Evolutionary conservation across 2,888 invertebrate genomes (phyloP), one percentile per base, ranked within the genome.

Genomic region (Eustalomyia histrio): DNA sequence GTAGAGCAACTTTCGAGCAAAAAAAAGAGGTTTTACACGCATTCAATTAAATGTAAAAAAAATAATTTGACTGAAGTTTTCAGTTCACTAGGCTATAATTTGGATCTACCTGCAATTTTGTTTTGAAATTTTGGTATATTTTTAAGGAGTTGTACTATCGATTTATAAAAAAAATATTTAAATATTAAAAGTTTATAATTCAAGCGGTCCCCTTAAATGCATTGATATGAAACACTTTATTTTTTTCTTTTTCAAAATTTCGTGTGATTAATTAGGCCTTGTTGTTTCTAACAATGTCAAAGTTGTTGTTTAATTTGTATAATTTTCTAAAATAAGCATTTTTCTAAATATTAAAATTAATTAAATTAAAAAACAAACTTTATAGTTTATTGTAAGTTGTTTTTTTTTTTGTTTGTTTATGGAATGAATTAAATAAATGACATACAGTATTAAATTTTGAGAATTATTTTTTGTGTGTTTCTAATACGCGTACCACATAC

Each of bases 391-490:
- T 18, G 33, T 55, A 47, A 18, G 39, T 33, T 50, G 53, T 52
- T 74, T 81, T 72, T 81, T 72, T 74, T 73, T 76, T 83, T 80
- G 76, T 82, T 83, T 83, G 60, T 69, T 83, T 80, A 81, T 85
- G 85, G 85, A 85, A 85, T 85, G 85, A 84, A 82, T 83, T 82
- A 79, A 83, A 83, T 84, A 84, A 84, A 85, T 84, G 84, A 79
- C 84, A 84, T 81, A 73, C 43, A 79, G 80, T 83, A 78, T 60
- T 64, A 67, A 55, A 57, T 43, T 71, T 53, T 35, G 14, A 47
- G 60, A 21, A 14, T 29, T 43, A 50, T 39, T 29, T 52, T 68
- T 80, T 58, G 6, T 60, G n/a, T n/a, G n/a, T 14, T 58, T 63
- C 55, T 63, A 76, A 76, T 64, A 58, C 64, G 24, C 64, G 24